Evolutionary conservation across 2,113 vertebrate genomes (phyloP).

Genomic region (Porphyrio hochstetteri): DNA sequence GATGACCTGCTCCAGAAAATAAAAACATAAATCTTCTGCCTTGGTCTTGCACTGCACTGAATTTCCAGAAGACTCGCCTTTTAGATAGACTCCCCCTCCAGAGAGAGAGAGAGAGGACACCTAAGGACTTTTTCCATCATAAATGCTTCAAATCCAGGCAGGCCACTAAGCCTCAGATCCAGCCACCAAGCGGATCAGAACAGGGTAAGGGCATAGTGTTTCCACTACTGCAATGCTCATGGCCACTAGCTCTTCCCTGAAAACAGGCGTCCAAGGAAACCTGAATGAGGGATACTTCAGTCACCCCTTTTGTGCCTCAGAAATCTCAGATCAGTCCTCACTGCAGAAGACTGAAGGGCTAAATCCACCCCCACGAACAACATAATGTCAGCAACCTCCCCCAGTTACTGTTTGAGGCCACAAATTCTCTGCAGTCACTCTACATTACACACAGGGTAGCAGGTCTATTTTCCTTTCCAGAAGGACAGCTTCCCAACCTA

Average conservation of each 20-base stretch:
- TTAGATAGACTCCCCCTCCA: background rate
- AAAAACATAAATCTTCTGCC: background rate
- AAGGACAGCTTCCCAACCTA: background rate
- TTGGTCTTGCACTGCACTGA: background rate
- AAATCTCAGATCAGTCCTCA: background rate
- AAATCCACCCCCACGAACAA: background rate
- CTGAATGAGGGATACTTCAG: background rate
- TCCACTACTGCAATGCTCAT: background rate
- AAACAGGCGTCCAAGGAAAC: background rate
- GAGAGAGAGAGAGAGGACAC: background rate
- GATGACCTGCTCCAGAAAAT: background rate
- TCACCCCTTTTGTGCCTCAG: background rate
- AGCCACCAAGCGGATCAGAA: background rate
- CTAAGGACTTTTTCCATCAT: background rate
- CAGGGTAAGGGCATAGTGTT: rapidly evolving
- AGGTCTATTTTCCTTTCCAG: background rate
- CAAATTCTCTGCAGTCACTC: background rate
- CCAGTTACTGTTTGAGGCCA: background rate
- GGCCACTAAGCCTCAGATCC: background rate
- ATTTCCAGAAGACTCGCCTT: background rate
- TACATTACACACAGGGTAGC: background rate
- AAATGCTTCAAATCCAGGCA: background rate
- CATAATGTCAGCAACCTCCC: background rate
- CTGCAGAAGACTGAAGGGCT: background rate
- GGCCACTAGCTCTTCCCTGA: background rate